Evolutionary conservation across 2,797 vertebrate genomes (phyloP).

Genomic region (Sparidentex hasta): DNA sequence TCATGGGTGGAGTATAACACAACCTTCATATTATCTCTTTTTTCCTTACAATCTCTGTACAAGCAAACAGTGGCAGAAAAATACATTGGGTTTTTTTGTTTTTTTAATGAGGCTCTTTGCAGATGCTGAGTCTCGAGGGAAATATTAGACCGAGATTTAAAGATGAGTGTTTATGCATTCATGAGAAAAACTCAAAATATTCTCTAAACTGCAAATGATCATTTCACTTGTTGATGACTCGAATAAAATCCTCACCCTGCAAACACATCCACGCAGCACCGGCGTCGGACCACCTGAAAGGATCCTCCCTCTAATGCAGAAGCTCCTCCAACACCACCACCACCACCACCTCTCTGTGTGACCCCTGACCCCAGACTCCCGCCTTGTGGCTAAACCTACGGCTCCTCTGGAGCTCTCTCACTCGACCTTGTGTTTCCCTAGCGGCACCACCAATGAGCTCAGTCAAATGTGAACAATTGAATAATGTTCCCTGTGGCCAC

Average conservation of each 20-base stretch:
- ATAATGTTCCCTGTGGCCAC: constrained; percentile 59
- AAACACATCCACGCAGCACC: neutral
- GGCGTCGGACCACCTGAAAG: neutral
- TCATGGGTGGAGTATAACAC: neutral
- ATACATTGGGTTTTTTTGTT: neutral
- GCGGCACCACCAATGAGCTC: constrained; percentile 64
- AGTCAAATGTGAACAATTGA: constrained; percentile 71
- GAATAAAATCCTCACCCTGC: neutral
- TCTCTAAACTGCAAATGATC: neutral
- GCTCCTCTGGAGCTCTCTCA: constrained; percentile 46
- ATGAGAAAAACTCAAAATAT: neutral
- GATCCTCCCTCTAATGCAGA: neutral
- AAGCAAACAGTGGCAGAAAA: neutral
- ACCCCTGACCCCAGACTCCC: constrained; percentile 56
- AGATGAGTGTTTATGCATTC: neutral
- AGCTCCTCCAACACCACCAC: constrained; percentile 29
- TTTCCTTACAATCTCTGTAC: constrained; percentile 6
- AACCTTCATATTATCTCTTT: neutral
- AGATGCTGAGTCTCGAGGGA: neutral
- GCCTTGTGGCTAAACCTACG: constrained; percentile 51
- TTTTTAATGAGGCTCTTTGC: neutral
- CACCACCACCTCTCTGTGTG: constrained; percentile 28
- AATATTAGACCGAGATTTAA: neutral
- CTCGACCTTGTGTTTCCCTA: constrained; percentile 65
- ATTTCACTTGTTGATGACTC: constrained; percentile 8